Evolutionary conservation across 2,888 invertebrate species (phyloP), one percentile per base, ranked within the genome.

Genomic region (Andrena marginata): DNA sequence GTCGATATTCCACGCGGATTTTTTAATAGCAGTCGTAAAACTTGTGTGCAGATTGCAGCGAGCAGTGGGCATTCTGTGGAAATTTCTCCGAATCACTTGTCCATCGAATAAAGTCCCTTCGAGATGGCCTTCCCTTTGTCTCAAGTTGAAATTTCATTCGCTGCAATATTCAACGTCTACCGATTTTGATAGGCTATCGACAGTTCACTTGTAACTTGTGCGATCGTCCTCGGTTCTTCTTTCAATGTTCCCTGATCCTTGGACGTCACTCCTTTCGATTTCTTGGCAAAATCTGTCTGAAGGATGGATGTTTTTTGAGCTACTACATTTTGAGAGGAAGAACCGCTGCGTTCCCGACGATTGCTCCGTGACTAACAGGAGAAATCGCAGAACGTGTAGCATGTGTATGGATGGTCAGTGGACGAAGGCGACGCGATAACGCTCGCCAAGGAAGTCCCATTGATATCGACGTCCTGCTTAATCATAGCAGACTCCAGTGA

Each of bases 391-490:
- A 80, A 77, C 56, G 56, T 13, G 23, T 10, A 56, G 54, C 23
- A 23, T 56, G 54, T 56, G 54, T 10, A 26, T 23, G 54, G 54
- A 56, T 56, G 54, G 54, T 56, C 54, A 56, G 54, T 56, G 4
- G 54, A 23, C 54, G 20, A 20, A 26, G 80, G 23, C 26, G 10
- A 56, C 82, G 87, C 88, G 91, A 92, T 93, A 93, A 92, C 91
- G 81, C 90, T 88, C 86, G 91, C 90, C 89, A 92, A 94, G 94
- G 94, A 94, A 94, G 93, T 94, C 77, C 87, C 89, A 86, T 89
- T 92, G 92, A 92, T 92, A 92, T 90, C 89, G 89, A 93, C 93
- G 93, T 94, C 93, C 94, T 93, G 94, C 93, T 92, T 91, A 92
- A 92, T 93, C 92, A 92, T 82, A 82, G 35, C 51, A 82, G 67